Conservation (phyloP, 2,888 invertebrate genomes). For the Hemithea aestivaria region DNA sequence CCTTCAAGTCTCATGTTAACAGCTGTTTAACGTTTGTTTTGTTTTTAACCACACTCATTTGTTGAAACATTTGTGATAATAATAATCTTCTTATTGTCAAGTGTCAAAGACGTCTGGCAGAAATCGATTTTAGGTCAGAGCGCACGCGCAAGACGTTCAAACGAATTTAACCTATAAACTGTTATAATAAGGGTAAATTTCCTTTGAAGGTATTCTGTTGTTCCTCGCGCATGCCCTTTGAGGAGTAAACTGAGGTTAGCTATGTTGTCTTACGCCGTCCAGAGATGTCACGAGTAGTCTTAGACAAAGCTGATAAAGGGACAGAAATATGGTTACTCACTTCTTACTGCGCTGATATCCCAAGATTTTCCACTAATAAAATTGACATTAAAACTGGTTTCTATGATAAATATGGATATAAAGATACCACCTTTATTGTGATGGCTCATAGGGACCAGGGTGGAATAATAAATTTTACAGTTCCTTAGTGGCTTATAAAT, state of each 20-base stretch:
- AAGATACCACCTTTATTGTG: too few relatives aligned
- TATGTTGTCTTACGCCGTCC: slow-evolving; percentile 11
- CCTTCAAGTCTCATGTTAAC: slow-evolving; percentile 53
- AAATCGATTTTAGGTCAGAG: slow-evolving; percentile 55
- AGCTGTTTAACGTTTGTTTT: slow-evolving; percentile 30
- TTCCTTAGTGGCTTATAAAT: too few relatives aligned
- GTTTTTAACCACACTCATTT: slow-evolving; percentile 30
- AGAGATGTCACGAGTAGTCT: slow-evolving; percentile 44
- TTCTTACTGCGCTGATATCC: too few relatives aligned
- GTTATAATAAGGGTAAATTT: background rate
- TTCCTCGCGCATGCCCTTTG: slow-evolving; percentile 52
- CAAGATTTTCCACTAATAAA: too few relatives aligned
- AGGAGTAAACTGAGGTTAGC: slow-evolving; percentile 8
- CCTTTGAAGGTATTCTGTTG: background rate
- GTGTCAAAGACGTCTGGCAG: slow-evolving; percentile 49
- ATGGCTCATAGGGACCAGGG: too few relatives aligned
- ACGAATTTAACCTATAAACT: slow-evolving; percentile 23
- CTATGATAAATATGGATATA: too few relatives aligned
- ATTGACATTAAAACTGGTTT: too few relatives aligned
- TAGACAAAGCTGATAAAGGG: background rate
- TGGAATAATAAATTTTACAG: too few relatives aligned
- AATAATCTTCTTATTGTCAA: slow-evolving; percentile 25
- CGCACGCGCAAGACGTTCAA: slow-evolving; percentile 54
- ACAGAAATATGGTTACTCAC: background rate
- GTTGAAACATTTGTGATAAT: slow-evolving; percentile 18